phyloP scores from a whole-genome alignment of 2,113 vertebrate species.

The Xiphias gladius region DNA sequence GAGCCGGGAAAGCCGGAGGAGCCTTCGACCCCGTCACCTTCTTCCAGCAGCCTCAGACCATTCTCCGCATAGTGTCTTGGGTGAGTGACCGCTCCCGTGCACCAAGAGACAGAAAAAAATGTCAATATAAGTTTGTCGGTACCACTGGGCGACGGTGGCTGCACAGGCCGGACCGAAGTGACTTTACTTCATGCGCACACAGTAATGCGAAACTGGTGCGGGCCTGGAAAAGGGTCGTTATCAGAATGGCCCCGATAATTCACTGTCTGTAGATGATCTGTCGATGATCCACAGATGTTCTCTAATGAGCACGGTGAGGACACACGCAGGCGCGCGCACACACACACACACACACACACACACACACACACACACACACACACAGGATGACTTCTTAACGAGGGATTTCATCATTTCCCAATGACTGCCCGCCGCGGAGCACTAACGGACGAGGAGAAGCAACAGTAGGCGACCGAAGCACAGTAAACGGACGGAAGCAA shows the following conservation, averaged over 20 bases:
- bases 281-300: neutral
- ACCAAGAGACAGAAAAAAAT: neutral
- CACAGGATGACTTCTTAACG: neutral
- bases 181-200: neutral
- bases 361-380: neutral
- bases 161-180: neutral
- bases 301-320: neutral
- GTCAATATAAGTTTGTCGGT: constrained; percentile 5
- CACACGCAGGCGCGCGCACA: neutral
- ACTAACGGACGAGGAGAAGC: no score
- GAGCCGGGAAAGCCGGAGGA: constrained; percentile 95
- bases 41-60: constrained; percentile 92
- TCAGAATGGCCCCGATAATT: neutral
- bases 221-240: constrained; percentile 3
- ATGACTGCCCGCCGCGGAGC: neutral
- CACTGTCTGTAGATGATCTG: neutral
- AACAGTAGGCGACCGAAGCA: neutral
- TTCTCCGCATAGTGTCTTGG: constrained; percentile 93
- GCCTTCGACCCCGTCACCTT: constrained; percentile 94
- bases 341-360: neutral
- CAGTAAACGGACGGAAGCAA: neutral
- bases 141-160: neutral
- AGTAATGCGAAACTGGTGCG: neutral
- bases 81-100: constrained; percentile 82
- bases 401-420: neutral